Evolutionary conservation across 2,113 vertebrate genomes (phyloP), one percentile per base, ranked within the genome.

Genomic region (Cinclus cinclus): DNA sequence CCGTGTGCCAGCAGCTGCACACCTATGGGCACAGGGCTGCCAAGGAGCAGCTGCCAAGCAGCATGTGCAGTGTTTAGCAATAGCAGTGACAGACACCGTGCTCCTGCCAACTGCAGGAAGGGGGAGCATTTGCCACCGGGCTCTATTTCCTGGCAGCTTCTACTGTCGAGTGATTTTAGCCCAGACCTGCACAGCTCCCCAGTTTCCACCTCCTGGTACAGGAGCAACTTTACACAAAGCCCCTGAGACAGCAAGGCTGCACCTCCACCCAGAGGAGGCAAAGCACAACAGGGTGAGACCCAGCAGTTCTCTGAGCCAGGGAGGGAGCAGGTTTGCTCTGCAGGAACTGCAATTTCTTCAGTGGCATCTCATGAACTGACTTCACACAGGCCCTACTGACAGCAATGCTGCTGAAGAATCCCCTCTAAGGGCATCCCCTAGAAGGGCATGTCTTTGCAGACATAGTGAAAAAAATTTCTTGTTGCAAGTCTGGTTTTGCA

Each of bases 381-480:
- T 62, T 77, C 11, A 4, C 33, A 55, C 1, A 7, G 47, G 50
- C 9, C 25, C 74, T 13, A 3, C 58, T 22, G 27, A 39, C 55
- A 55, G 37, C 0, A 3, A 2, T 14, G 37, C 16, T 7, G 1
- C 55, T 44, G 2, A 68, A 39, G 56, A 27, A 47, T 19, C 19
- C 39, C 27, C 47, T 52, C 13, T 0, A 22, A 87, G 55, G 74
- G 19, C 27, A 27, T n/a, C 33, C 44, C 18, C 18, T 39, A 23
- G 28, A 53, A 91, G 13, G 37, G 15, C 17, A 33, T 0, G 0
- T 11, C 73, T 69, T 41, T 55, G 30, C 11, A 82, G 8, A 30
- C 0, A 4, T 0, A 0, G 13, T 15, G 39, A 83, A 62, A 8
- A 47, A 93, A 81, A 70, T 3, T 7, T 13, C 21, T 47, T 2